Conservation (phyloP, 2,797 vertebrate species). For the Erethizon dorsatum region DNA sequence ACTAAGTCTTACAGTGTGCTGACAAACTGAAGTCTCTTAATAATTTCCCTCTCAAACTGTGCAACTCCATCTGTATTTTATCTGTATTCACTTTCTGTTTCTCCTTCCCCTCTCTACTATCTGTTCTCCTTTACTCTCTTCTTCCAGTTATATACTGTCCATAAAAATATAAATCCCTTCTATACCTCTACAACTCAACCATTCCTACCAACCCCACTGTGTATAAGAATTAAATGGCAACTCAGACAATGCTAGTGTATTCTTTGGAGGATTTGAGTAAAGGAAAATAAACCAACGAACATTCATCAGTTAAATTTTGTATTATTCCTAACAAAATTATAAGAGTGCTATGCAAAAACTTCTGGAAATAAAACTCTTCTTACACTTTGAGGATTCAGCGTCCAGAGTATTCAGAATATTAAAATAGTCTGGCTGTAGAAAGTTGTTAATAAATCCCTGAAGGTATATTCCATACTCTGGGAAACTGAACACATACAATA, state of each 20-base stretch:
- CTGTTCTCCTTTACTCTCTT: background rate
- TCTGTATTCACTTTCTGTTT: background rate
- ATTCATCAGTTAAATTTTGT: conserved; percentile 72
- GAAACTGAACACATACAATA: conserved; percentile 76
- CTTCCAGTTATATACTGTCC: background rate
- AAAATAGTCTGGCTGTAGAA: conserved; percentile 78
- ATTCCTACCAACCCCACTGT: background rate
- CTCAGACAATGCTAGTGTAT: background rate
- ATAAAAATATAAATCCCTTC: background rate
- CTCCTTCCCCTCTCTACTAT: background rate
- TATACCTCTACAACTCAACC: background rate
- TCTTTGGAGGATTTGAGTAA: conserved; percentile 8
- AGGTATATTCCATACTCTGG: conserved; percentile 80
- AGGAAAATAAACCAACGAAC: conserved; percentile 22
- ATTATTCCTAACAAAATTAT: conserved; percentile 73
- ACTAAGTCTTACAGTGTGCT: background rate
- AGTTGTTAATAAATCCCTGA: conserved; percentile 86
- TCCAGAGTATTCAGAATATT: conserved; percentile 81
- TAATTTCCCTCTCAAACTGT: background rate
- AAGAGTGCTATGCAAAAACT: conserved; percentile 76
- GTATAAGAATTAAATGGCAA: background rate
- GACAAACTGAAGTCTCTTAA: background rate
- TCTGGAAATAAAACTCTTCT: conserved; percentile 67
- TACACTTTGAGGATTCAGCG: conserved; percentile 76
- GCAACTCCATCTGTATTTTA: background rate